phyloP scores from a whole-genome alignment of 1,140 invertebrate genomes.

The Diorhabda elongata region DNA sequence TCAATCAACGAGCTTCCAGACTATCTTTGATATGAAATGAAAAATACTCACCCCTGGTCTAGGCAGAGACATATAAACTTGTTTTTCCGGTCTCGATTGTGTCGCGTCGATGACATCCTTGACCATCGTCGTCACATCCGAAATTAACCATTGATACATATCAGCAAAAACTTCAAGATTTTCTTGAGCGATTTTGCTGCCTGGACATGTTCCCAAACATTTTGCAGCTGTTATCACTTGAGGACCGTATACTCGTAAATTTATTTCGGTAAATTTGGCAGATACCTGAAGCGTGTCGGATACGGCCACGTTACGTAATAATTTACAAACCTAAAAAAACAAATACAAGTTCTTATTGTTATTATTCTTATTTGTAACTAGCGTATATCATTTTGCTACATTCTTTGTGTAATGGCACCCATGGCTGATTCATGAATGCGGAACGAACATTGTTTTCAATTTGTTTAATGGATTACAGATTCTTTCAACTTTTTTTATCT shows the following conservation, averaged over 20 bases:
- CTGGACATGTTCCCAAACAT: conserved; percentile 85
- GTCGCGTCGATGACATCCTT: conserved; percentile 87
- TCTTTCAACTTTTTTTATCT: too few species aligned
- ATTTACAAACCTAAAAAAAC: conserved; percentile 80
- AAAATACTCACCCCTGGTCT: conserved; percentile 72
- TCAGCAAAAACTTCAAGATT: conserved; percentile 97
- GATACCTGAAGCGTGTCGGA: conserved; percentile 92
- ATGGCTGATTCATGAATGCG: too few species aligned
- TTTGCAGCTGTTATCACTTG: conserved; percentile 92
- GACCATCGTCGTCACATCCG: conserved; percentile 79
- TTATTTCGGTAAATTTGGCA: conserved; percentile 93
- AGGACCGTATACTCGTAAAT: conserved; percentile 88
- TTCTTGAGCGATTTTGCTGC: conserved; percentile 92
- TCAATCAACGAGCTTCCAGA: neutral
- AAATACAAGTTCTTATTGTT: neutral
- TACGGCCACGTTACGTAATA: conserved; percentile 90
- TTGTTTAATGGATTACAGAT: too few species aligned
- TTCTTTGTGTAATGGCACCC: too few species aligned
- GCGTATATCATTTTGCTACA: too few species aligned
- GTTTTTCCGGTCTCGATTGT: conserved; percentile 72
- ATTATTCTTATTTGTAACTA: too few species aligned
- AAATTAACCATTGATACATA: conserved; percentile 92
- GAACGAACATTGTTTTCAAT: too few species aligned
- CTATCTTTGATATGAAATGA: neutral
- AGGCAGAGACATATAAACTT: conserved; percentile 91